A percentile compares a stretch with the other conserved stretches of the same genome.
Conservation (phyloP, 2,113 vertebrate species). For the Trogon melanurus region DNA sequence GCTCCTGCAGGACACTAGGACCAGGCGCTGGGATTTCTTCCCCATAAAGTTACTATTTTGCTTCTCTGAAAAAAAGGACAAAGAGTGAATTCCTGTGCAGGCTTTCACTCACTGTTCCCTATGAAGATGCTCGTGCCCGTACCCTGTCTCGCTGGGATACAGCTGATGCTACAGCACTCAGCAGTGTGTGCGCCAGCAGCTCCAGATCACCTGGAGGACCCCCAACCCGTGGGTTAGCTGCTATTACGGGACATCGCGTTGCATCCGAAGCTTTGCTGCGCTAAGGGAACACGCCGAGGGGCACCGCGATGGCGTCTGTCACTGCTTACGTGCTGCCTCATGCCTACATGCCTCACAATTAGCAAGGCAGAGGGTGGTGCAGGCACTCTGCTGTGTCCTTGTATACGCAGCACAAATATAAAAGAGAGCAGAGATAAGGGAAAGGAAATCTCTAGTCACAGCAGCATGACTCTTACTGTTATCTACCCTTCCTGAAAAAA, state of each 20-base stretch:
- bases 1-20: neutral
- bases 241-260: neutral
- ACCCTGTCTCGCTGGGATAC: neutral
- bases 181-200: neutral
- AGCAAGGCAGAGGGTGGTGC: neutral
- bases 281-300: neutral
- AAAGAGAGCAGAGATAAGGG: neutral
- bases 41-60: neutral
- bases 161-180: neutral
- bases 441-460: neutral
- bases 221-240: neutral
- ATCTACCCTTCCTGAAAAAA: neutral
- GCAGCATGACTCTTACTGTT: neutral
- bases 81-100: neutral
- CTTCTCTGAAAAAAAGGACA: neutral
- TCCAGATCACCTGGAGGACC: neutral
- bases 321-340: neutral
- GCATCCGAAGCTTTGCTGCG: neutral
- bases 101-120: neutral
- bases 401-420: neutral
- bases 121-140: neutral
- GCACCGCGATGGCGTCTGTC: neutral
- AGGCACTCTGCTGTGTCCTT: neutral
- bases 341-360: neutral
- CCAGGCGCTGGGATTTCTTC: neutral